Evolutionary conservation across 2,797 vertebrate species (phyloP).

Genomic region (Petrocephalus schoutedeni): DNA sequence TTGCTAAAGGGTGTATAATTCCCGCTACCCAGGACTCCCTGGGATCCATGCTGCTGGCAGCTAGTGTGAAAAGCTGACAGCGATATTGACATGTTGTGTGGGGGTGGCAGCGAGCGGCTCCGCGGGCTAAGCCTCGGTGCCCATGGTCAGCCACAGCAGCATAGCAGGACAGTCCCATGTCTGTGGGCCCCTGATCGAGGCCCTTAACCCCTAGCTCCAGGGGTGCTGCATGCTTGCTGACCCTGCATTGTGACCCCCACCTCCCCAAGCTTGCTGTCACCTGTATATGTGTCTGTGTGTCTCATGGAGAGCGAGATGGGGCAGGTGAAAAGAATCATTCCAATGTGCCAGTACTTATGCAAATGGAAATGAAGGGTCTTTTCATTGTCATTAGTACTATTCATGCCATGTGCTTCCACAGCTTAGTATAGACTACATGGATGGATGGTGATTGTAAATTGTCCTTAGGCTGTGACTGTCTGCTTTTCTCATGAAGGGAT

Average conservation of each 20-base stretch:
- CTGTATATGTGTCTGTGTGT: background rate
- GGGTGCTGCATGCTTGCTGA: background rate
- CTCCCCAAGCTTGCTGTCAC: background rate
- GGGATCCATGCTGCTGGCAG: background rate
- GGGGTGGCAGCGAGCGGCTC: background rate
- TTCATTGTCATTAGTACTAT: background rate
- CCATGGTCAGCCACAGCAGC: background rate
- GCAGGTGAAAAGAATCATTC: background rate
- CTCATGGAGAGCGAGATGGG: background rate
- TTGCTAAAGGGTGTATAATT: background rate
- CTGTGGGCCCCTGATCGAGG: background rate
- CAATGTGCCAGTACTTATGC: background rate
- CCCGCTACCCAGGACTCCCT: background rate
- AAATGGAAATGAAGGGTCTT: background rate
- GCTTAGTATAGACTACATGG: background rate
- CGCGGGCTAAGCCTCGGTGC: background rate
- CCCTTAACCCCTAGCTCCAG: background rate
- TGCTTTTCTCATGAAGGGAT: background rate
- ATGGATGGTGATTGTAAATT: background rate
- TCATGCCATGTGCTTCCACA: background rate
- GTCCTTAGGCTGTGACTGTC: background rate
- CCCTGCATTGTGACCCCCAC: background rate
- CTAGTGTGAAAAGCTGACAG: background rate
- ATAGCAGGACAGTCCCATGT: background rate
- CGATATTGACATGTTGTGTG: background rate